A percentile compares a stretch with the other conserved stretches of the same genome.
Evolutionary conservation across 2,888 invertebrate species (phyloP).

Genomic region (Arge pagana): DNA sequence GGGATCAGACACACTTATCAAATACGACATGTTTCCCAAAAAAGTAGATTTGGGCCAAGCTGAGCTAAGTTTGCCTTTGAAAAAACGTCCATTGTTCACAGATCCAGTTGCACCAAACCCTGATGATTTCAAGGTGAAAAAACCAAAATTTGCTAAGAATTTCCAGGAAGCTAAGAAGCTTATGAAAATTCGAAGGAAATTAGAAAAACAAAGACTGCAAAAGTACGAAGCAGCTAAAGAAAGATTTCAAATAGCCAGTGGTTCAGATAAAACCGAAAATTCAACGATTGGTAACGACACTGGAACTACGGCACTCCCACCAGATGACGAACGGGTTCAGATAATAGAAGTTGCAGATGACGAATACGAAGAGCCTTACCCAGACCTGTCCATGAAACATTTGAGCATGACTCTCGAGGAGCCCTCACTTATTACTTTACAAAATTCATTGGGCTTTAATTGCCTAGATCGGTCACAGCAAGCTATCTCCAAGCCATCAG

Average conservation of each 20-base stretch:
- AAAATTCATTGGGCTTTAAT: constrained; percentile 31
- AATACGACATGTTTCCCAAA: constrained; percentile 21
- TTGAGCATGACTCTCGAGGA: constrained; percentile 45
- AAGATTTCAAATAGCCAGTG: constrained; percentile 12
- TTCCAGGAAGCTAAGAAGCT: constrained; percentile 69
- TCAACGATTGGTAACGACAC: background rate
- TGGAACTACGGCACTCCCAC: constrained; percentile 25
- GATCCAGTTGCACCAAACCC: constrained; percentile 28
- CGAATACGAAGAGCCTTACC: constrained; percentile 52
- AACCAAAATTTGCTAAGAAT: constrained; percentile 72
- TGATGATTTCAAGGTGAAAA: constrained; percentile 60
- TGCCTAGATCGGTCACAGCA: constrained; percentile 29
- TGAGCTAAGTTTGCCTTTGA: constrained; percentile 46
- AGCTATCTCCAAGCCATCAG: constrained; percentile 35
- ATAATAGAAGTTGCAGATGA: constrained; percentile 53
- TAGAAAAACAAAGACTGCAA: constrained; percentile 66
- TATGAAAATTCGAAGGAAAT: constrained; percentile 69
- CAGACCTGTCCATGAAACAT: constrained; percentile 37
- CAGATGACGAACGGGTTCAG: constrained; percentile 55
- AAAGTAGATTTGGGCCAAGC: constrained; percentile 32
- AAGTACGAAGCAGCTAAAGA: constrained; percentile 59
- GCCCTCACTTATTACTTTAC: constrained; percentile 47
- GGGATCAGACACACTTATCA: constrained; percentile 4
- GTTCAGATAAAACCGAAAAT: background rate
- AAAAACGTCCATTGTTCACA: constrained; percentile 45